Evolutionary conservation across 2,888 invertebrate genomes (phyloP).

Genomic region (Cephalotes varians): DNA sequence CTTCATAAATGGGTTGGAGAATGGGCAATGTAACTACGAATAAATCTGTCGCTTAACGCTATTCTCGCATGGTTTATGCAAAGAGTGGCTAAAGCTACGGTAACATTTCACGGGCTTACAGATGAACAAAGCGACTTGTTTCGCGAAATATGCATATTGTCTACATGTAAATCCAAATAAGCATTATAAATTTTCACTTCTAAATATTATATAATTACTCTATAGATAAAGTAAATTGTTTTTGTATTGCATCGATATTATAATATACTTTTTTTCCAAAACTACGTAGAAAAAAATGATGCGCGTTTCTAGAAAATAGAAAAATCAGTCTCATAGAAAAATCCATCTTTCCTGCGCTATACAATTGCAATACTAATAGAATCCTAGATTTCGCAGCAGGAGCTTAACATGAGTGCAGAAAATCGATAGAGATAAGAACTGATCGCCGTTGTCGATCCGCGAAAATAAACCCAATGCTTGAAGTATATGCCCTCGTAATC

Average conservation of each 20-base stretch:
- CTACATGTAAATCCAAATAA: constrained; percentile 15
- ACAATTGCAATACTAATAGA: background rate
- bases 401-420: background rate
- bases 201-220: background rate
- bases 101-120: constrained; percentile 37
- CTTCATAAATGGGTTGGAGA: constrained; percentile 16
- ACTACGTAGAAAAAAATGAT: background rate
- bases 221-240: background rate
- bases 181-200: background rate
- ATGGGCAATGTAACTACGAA: constrained; percentile 7
- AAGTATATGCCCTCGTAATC: constrained; percentile 59
- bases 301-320: background rate
- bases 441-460: constrained; percentile 49
- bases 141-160: background rate
- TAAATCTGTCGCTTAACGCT: constrained; percentile 40
- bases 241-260: background rate
- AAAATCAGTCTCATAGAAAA: background rate
- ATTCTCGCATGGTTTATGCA: constrained; percentile 32
- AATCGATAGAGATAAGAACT: constrained; percentile 54
- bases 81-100: constrained; percentile 26
- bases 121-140: constrained; percentile 25
- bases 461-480: constrained; percentile 62
- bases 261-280: background rate
- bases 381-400: background rate
- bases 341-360: background rate